Evolutionary conservation across 2,888 invertebrate species (phyloP).

Genomic region (Mechanitis messenoides): DNA sequence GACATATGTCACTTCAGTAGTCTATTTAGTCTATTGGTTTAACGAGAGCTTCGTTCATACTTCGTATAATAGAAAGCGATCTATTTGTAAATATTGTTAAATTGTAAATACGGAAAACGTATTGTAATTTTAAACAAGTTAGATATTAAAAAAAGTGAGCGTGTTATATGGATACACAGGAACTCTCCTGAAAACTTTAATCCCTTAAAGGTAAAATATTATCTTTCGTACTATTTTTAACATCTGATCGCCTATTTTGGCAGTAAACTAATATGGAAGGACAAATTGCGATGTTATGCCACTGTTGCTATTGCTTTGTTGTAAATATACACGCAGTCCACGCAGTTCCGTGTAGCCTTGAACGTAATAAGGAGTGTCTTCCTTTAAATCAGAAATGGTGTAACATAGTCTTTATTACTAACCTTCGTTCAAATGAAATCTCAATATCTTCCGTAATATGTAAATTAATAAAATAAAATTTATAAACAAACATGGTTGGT

Average conservation of each 20-base stretch:
- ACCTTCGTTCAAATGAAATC: conserved; percentile 7
- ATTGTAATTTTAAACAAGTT: conserved; percentile 34
- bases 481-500: neutral
- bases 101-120: conserved; percentile 51
- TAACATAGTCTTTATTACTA: conserved; percentile 15
- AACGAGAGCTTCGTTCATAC: conserved; percentile 42
- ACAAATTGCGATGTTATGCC: neutral
- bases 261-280: conserved; percentile 16
- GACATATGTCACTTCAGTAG: neutral
- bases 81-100: conserved; percentile 69
- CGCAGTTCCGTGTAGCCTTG: conserved; percentile 54
- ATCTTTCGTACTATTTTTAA: conserved; percentile 24
- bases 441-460: neutral
- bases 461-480: neutral
- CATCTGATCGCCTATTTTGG: conserved; percentile 20
- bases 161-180: conserved; percentile 53
- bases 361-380: conserved; percentile 44
- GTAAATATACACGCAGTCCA: conserved; percentile 18
- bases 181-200: conserved; percentile 30
- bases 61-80: conserved; percentile 47
- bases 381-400: conserved; percentile 45
- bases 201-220: conserved; percentile 49
- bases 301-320: neutral
- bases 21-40: conserved; percentile 46
- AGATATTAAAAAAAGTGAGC: conserved; percentile 37